Conservation (phyloP, 2,113 vertebrate genomes). For the Pteronura brasiliensis region DNA sequence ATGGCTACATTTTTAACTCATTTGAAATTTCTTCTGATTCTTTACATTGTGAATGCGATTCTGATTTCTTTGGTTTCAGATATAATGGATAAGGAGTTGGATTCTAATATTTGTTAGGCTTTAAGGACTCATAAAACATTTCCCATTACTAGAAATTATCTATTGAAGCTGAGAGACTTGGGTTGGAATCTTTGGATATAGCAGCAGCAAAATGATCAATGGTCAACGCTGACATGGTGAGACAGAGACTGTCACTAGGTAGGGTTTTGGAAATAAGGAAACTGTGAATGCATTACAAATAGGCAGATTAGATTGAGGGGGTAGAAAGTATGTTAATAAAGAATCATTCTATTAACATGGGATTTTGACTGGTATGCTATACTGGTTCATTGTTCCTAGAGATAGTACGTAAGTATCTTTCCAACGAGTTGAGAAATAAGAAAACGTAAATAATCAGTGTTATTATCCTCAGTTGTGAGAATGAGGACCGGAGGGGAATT, state of each 20-base stretch:
- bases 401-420: neutral
- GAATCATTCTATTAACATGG: neutral
- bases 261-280: neutral
- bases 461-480: neutral
- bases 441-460: constrained; percentile 10
- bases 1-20: neutral
- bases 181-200: neutral
- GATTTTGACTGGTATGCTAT: neutral
- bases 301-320: neutral
- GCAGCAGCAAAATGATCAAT: neutral
- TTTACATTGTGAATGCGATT: neutral
- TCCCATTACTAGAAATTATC: neutral
- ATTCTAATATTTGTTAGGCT: neutral
- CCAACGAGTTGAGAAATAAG: constrained; percentile 14
- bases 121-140: neutral
- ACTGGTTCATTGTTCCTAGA: neutral
- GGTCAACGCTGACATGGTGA: neutral
- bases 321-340: neutral
- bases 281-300: neutral
- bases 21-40: neutral
- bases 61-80: neutral
- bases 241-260: neutral
- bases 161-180: neutral
- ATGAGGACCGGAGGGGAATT: neutral
- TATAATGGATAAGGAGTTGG: neutral